A percentile compares a stretch with the other conserved stretches of the same genome.
phyloP scores from a whole-genome alignment of 2,888 invertebrate species.

The Polietes domitor region DNA sequence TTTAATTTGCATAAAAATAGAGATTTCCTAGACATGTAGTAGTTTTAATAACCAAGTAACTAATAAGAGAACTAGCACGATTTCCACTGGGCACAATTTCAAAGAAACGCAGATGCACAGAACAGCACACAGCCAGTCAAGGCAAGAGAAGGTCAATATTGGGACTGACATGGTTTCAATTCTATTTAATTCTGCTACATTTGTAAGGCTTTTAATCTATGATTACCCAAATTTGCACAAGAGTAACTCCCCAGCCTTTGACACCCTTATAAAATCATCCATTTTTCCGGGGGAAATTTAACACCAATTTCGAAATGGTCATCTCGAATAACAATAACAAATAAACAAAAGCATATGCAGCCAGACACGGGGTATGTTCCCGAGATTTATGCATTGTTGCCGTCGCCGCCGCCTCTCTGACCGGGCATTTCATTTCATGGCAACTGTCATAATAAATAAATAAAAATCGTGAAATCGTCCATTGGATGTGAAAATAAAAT shows the following conservation, averaged over 20 bases:
- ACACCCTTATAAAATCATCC: no score
- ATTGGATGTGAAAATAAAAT: neutral
- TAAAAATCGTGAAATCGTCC: neutral
- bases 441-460: constrained; percentile 6
- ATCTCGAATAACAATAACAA: neutral
- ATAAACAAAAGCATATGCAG: neutral
- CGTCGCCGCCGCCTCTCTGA: no score
- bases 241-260: no score
- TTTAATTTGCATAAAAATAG: constrained; percentile 7
- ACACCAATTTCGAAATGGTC: neutral
- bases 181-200: no score
- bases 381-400: neutral
- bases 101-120: no score
- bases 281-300: neutral
- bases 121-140: no score
- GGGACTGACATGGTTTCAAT: no score
- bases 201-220: no score
- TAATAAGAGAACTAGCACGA: no score
- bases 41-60: neutral
- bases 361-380: neutral
- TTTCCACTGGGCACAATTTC: no score
- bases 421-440: neutral
- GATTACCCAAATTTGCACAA: no score
- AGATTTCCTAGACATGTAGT: neutral
- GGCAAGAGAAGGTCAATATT: no score